Evolutionary conservation across 2,888 invertebrate species (phyloP), one percentile per base, ranked within the genome.

Genomic region (Dinocampus coccinellae): DNA sequence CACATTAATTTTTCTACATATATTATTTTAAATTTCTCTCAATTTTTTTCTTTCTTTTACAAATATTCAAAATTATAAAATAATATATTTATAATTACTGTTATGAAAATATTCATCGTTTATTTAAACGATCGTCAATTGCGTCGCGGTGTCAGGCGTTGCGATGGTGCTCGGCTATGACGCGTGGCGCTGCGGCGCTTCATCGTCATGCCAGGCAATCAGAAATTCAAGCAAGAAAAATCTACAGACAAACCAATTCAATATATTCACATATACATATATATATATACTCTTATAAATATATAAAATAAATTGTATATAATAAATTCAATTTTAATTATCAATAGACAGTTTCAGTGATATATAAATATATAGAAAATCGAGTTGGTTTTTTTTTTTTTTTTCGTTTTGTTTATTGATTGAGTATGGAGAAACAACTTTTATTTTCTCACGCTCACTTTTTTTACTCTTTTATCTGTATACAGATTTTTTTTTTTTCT

Each of bases 121-220:
- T 6, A 22, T 20, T 53, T 24, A 24, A 53, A 53, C 52, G n/a
- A 24, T n/a, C 16, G 36, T 53, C 3, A n/a, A 55, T 55, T 26
- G 83, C 83, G 83, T 81, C 80, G 55, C 78, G 84, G 82, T 84
- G 85, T 82, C 82, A 77, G 78, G 83, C 84, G 84, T 83, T 84
- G 83, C 83, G 83, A 76, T 83, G 85, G 81, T 83, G 81, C 82
- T 84, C 7, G 84, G 85, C 83, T 81, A 83, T 85, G 85, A 84
- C 84, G 85, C 84, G 85, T 85, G 85, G 85, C 85, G 85, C 85
- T 84, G 85, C 85, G 85, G 85, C 85, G 85, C 84, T 85, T 78
- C 81, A 77, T 77, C 81, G 80, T 75, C 72, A 71, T 82, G 78
- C 78, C 81, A 83, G 85, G 84, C 26, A 55, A 62, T 20, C 61